Evolutionary conservation across 2,797 vertebrate species (phyloP), one percentile per base, ranked within the genome.

Genomic region (Peromyscus eremicus): DNA sequence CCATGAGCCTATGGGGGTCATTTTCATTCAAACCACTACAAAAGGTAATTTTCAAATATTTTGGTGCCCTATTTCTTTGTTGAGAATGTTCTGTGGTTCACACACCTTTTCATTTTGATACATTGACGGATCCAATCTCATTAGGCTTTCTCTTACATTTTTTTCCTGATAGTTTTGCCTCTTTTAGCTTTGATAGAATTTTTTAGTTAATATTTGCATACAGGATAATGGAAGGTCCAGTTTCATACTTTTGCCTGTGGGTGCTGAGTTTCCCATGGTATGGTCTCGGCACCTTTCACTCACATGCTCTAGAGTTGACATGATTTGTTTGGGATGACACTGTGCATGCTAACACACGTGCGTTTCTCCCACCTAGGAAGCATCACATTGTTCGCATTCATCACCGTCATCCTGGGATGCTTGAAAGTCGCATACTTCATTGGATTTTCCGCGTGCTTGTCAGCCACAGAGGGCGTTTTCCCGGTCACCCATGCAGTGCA

Each of bases 381-480:
- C 12, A 98, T 99, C 98, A 99, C 99, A 1, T 96, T 99, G 55
- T 99, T 99, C 81, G 99, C 99, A 0, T 97, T 99, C 93, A 99
- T 99, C 79, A 99, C 99, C 75, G 97, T 99, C 96, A 98, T 99
- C 92, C 99, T 99, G 98, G 99, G 99, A 89, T 99, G 99, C 93
- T 99, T 99, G 97, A 99, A 99, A 98, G 99, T 99, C 62, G 99
- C 99, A 60, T 99, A 99, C 98, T 99, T 99, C 96, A 97, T 99
- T 94, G 99, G 99, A 66, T 99, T 99, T 98, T 99, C 99, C 7
- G 98, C 98, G 55, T 99, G 99, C 95, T 98, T 99, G 73, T 99
- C 99, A 8, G 98, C 99, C 71, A 98, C 99, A 0, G 99, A 99
- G 93, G 99, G 99, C 12, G 99, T 99, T 89, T 99, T 99, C 97